phyloP scores from a whole-genome alignment of 2,113 vertebrate genomes.

The Xenus cinereus region DNA sequence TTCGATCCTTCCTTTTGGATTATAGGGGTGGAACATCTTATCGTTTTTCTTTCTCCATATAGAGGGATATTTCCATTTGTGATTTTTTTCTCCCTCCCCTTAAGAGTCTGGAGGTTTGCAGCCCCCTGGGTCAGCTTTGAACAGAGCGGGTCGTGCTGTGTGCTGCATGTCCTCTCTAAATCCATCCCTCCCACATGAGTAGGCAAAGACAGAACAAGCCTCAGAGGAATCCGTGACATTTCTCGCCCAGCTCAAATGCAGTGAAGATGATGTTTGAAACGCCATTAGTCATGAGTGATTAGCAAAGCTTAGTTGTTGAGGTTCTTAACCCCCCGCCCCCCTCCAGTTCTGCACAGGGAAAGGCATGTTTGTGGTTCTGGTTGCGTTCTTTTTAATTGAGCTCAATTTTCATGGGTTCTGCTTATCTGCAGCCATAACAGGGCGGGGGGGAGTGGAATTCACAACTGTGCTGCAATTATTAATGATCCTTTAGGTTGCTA shows the following conservation, averaged over 20 bases:
- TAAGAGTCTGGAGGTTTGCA: not conserved
- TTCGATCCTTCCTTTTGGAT: not conserved
- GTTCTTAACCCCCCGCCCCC: not conserved
- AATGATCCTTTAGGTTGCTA: not conserved
- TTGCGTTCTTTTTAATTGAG: constrained; percentile 5
- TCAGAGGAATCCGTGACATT: constrained; percentile 60
- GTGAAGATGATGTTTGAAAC: constrained; percentile 51
- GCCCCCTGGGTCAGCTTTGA: constrained; percentile 2
- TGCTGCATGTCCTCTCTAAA: constrained; percentile 9
- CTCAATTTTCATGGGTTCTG: constrained; percentile 24
- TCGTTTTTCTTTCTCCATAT: not conserved
- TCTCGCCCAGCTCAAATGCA: constrained; percentile 23
- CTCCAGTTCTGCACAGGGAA: not conserved
- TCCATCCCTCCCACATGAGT: constrained; percentile 30
- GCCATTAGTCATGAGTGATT: constrained; percentile 56
- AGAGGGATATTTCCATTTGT: not conserved
- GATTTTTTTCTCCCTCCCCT: not conserved
- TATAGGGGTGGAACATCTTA: not conserved
- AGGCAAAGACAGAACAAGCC: constrained; percentile 46
- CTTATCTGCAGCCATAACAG: constrained; percentile 36
- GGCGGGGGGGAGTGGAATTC: not conserved
- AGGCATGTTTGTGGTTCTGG: not conserved
- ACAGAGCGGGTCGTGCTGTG: not conserved
- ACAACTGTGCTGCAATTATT: constrained; percentile 6
- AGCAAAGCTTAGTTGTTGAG: constrained; percentile 47